phyloP scores from a whole-genome alignment of 2,113 vertebrate species.

The Sylvilagus bachmani region DNA sequence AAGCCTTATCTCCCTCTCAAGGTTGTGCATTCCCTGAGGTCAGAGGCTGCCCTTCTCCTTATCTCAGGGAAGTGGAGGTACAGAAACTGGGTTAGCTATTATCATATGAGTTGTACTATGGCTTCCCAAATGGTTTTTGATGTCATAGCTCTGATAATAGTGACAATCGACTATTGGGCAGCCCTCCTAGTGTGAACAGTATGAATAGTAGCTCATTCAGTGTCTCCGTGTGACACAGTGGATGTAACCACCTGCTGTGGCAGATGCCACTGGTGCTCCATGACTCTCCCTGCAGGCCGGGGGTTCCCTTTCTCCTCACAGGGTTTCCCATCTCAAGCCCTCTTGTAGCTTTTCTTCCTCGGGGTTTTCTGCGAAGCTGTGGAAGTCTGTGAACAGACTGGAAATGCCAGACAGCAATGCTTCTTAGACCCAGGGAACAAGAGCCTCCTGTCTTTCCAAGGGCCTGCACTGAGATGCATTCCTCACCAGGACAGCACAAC shows the following conservation, averaged over 20 bases:
- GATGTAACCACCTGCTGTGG: fast-evolving
- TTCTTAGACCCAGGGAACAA: neutral
- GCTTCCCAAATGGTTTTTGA: conserved; percentile 51
- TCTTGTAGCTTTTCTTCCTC: neutral
- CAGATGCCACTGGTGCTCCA: no score
- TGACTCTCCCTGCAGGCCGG: neutral
- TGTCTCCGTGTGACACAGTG: neutral
- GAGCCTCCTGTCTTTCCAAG: neutral
- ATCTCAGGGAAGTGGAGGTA: conserved; percentile 29
- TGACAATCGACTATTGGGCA: neutral
- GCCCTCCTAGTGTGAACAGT: neutral
- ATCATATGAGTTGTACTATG: neutral
- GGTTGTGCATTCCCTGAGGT: conserved; percentile 45
- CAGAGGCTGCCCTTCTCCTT: conserved; percentile 49
- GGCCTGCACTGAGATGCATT: neutral
- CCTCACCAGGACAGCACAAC: neutral
- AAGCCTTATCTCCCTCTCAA: conserved; percentile 51
- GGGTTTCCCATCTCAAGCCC: neutral
- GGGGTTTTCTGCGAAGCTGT: neutral
- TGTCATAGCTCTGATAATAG: neutral
- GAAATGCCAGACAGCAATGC: neutral
- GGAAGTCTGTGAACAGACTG: neutral
- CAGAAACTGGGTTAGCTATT: conserved; percentile 21
- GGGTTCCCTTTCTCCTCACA: neutral
- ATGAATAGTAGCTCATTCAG: neutral